Evolutionary conservation across 1,140 invertebrate species (phyloP).

Genomic region (Geopemphigus sp.): DNA sequence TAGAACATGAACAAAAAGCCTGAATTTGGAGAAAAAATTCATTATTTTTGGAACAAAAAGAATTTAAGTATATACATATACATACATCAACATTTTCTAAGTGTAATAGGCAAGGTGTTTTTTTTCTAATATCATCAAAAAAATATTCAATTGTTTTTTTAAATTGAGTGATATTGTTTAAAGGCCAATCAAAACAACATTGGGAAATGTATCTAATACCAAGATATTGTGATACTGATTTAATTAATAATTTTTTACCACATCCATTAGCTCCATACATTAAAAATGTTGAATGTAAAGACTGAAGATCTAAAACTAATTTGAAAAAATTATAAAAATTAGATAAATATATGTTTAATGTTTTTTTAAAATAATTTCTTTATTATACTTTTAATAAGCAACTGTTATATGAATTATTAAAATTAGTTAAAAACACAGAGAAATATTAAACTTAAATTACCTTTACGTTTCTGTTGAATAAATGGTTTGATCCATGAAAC

Average conservation of each 20-base stretch:
- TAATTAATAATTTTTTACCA: conserved; percentile 35
- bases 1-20: conserved; percentile 27
- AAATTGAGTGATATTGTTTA: conserved; percentile 25
- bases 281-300: conserved; percentile 26
- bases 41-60: neutral
- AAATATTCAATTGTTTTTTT: conserved; percentile 45
- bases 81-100: conserved; percentile 38
- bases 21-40: neutral
- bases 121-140: conserved; percentile 27
- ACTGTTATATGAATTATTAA: neutral
- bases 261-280: conserved; percentile 13
- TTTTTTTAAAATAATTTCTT: neutral
- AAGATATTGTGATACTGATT: conserved; percentile 17
- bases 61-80: neutral
- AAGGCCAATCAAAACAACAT: conserved; percentile 32
- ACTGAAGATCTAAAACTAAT: conserved; percentile 19
- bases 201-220: conserved; percentile 28
- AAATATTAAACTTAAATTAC: neutral
- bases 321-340: neutral
- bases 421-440: neutral
- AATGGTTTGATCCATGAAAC: conserved; percentile 25
- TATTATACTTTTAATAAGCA: neutral
- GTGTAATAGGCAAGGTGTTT: conserved; percentile 14
- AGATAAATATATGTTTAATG: neutral
- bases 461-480: neutral